Percentiles rank a stretch among this genome's conserved stretches.
phyloP scores from a whole-genome alignment of 2,888 invertebrate species.

The Eurytoma adleriae region DNA sequence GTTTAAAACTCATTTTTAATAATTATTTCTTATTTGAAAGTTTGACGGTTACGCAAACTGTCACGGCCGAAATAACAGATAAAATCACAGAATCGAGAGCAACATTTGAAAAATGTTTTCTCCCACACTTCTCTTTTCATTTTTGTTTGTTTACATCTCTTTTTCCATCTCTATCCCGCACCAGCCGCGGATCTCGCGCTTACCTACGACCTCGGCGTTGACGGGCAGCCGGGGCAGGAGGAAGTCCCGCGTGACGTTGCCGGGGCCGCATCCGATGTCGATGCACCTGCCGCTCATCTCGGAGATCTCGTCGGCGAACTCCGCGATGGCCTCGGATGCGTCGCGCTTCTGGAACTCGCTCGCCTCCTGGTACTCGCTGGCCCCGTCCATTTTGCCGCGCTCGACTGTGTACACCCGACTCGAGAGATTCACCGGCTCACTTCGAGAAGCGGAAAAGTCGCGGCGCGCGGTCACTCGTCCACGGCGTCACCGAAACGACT shows the following conservation, averaged over 20 bases:
- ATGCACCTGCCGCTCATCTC: slow-evolving; percentile 72
- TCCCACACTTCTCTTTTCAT: no score
- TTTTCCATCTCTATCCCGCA: no score
- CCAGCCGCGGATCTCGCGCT: slow-evolving; percentile 39
- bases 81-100: no score
- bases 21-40: no score
- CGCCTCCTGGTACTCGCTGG: slow-evolving; percentile 79
- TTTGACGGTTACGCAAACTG: no score
- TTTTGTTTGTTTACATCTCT: no score
- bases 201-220: slow-evolving; percentile 75
- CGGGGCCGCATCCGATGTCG: slow-evolving; percentile 87
- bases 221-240: slow-evolving; percentile 81
- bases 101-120: no score
- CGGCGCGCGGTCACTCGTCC: no score
- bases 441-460: no score
- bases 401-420: not conserved
- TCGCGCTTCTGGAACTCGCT: slow-evolving; percentile 84
- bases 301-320: slow-evolving; percentile 77
- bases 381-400: slow-evolving; percentile 64
- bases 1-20: no score
- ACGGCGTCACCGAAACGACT: no score
- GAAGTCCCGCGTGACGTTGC: slow-evolving; percentile 82
- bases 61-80: no score
- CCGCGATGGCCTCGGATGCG: slow-evolving; percentile 81
- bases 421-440: not conserved